These are phyloP conservation scores for Ptychadena robeensis DNA, from an alignment of 2,797 vertebrate genomes.

Conservation along the genomic window DNA sequence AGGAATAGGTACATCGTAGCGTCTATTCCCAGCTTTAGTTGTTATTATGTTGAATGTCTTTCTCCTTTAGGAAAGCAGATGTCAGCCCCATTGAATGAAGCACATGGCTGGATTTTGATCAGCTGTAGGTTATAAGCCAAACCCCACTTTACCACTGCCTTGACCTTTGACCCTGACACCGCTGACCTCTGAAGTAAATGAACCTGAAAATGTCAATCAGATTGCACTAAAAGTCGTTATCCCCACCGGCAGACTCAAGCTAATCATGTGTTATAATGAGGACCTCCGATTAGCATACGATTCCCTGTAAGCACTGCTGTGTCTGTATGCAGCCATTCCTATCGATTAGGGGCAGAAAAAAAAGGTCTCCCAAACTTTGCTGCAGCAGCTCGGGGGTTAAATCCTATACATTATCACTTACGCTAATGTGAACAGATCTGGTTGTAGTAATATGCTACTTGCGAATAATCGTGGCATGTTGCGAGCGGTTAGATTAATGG, in stretches of 20 bases:
- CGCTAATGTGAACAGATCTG: constrained; percentile 22
- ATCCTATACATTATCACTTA: background rate
- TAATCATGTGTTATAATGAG: background rate
- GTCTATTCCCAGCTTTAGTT: no score
- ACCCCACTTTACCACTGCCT: background rate
- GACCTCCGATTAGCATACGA: background rate
- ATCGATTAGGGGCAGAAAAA: no score
- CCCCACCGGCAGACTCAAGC: background rate
- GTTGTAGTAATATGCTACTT: constrained; percentile 32
- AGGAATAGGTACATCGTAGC: no score
- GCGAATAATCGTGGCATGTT: constrained; percentile 28
- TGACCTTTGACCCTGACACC: constrained; percentile 2
- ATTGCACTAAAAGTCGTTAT: background rate
- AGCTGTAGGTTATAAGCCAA: background rate
- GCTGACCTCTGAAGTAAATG: background rate
- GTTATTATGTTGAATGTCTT: background rate
- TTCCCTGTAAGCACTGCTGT: background rate
- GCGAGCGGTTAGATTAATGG: constrained; percentile 27
- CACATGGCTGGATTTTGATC: background rate
- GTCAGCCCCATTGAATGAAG: background rate
- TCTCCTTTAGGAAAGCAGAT: no score
- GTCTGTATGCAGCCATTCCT: background rate
- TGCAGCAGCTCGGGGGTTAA: constrained; percentile 9
- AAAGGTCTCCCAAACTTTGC: constrained; percentile 19
- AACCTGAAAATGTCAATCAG: background rate